Conservation (phyloP, 2,797 vertebrate genomes). For the Parauchenoglanis punctatus region DNA sequence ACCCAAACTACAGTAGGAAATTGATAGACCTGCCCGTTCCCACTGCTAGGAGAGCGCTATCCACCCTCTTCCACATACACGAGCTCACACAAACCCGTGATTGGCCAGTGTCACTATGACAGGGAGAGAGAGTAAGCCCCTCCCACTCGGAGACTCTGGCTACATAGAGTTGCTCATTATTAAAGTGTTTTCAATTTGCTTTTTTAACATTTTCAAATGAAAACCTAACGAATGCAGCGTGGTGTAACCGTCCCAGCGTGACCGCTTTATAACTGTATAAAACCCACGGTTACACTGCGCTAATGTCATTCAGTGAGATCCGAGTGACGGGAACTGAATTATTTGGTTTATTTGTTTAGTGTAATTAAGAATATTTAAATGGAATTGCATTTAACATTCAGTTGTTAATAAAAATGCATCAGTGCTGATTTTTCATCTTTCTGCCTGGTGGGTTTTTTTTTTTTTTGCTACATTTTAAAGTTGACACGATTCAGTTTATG, state of each 20-base stretch:
- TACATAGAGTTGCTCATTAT: background rate
- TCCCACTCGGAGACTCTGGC: background rate
- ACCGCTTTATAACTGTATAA: background rate
- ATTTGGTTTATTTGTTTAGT: background rate
- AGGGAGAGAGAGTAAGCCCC: background rate
- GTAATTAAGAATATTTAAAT: background rate
- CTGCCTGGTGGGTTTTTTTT: background rate
- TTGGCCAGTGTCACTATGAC: background rate
- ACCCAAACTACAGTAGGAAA: background rate
- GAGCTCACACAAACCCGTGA: background rate
- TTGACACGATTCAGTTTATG: background rate
- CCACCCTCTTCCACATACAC: background rate
- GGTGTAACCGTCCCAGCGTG: background rate
- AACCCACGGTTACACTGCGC: background rate
- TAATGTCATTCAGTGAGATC: background rate
- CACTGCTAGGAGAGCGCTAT: background rate
- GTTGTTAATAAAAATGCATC: background rate
- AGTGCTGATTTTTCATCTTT: background rate
- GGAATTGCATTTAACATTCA: background rate
- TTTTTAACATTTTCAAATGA: background rate
- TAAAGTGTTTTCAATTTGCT: background rate
- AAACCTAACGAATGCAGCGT: background rate
- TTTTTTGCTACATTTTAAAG: background rate
- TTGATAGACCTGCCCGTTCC: background rate
- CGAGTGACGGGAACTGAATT: too few relatives aligned